A percentile compares a stretch with the other conserved stretches of the same genome.
Evolutionary conservation across 2,113 vertebrate genomes (phyloP).

Genomic region (Sardina pilchardus): DNA sequence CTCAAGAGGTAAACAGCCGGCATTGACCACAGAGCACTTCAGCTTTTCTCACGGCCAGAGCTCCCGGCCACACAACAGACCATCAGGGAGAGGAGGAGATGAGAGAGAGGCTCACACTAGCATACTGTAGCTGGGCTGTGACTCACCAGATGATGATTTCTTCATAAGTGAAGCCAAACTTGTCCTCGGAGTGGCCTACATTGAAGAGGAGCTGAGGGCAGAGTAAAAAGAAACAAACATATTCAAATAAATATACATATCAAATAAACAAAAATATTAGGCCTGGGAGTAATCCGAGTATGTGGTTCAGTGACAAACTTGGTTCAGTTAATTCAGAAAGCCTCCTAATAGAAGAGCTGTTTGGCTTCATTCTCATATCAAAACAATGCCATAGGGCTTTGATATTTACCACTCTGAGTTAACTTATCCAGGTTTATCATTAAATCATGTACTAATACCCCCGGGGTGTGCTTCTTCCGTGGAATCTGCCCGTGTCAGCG

Average conservation of each 20-base stretch:
- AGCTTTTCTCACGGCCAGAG: not conserved
- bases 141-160: conserved; percentile 98
- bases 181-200: conserved; percentile 89
- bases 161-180: conserved; percentile 93
- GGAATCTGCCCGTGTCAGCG: not conserved
- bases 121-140: not conserved
- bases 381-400: too few species aligned
- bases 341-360: too few species aligned
- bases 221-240: conserved; percentile 29
- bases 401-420: too few species aligned
- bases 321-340: too few species aligned
- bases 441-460: too few species aligned
- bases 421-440: too few species aligned
- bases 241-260: not conserved
- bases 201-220: conserved; percentile 89
- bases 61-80: not conserved
- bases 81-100: not conserved
- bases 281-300: too few species aligned
- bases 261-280: not conserved
- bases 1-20: not conserved
- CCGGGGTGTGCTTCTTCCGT: too few species aligned
- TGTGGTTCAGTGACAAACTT: too few species aligned
- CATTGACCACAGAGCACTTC: not conserved
- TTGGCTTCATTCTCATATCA: too few species aligned
- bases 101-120: not conserved